Evolutionary conservation across 1,140 invertebrate species (phyloP), one percentile per base, ranked within the genome.

Genomic region (Panulirus ornatus): DNA sequence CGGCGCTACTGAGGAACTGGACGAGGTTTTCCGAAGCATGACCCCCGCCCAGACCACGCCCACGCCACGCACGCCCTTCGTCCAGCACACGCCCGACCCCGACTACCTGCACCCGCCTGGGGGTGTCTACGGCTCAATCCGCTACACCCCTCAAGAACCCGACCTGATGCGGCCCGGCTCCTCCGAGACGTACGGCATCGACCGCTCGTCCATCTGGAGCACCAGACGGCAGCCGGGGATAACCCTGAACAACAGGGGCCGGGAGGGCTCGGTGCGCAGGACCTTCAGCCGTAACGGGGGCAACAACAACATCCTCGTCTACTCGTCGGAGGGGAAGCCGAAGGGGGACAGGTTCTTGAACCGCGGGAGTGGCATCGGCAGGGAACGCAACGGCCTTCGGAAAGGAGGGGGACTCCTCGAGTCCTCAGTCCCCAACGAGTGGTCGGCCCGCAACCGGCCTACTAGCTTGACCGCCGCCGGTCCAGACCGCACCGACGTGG

Each of bases 41-140:
- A 81, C 78, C 27, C 47, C 47, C 47, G 47, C 78, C n/a, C 47
- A 51, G 0, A 34, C 78, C 47, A 81, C 78, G 47, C 54, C 78
- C 78, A 42, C 44, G 14, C 51, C 47, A 0, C 30, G 30, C 27
- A 27, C 47, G 30, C 78, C 11, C 30, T 36, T 34, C 78, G 42
- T 34, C 47, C 51, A 30, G 34, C 36, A 30, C 36, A 3, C 71
- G 9, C 14, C 2, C 8, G 71, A 75, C 71, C 22, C 11, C 2
- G 71, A 75, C 36, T 42, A 58, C 78, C 27, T 40, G 42, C 14
- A 22, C 44, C 42, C n/a, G 5, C 40, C 38, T 2, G 47, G 47
- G n/a, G 30, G n/a, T n/a, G n/a, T n/a, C 76, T 81, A 58, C 27
- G 78, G 78, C 8, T 36, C 9, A 9, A 34, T 81, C 14, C 30